A percentile compares a stretch with the other conserved stretches of the same genome.
Evolutionary conservation across 2,888 invertebrate species (phyloP).

Genomic region (Atrina japonica): DNA sequence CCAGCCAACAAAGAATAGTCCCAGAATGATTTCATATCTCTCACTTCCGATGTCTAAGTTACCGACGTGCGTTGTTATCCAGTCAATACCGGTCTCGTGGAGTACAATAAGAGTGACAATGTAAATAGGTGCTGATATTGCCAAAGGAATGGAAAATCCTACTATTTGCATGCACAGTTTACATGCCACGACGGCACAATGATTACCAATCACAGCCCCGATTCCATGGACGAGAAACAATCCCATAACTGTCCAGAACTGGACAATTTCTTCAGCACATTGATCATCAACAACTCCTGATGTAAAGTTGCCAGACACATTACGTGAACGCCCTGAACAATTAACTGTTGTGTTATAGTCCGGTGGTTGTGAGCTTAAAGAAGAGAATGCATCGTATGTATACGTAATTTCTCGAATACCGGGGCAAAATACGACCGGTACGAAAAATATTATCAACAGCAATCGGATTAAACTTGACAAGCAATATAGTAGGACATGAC

Average conservation of each 20-base stretch:
- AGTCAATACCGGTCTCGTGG: slow-evolving; percentile 1
- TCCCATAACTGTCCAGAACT: slow-evolving; percentile 13
- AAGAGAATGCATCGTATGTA: slow-evolving; percentile 7
- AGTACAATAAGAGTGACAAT: slow-evolving; percentile 50
- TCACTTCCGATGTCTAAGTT: neutral
- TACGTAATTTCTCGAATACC: slow-evolving; percentile 6
- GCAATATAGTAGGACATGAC: slow-evolving; percentile 6
- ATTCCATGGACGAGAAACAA: slow-evolving; percentile 49
- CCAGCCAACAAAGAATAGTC: slow-evolving; percentile 54
- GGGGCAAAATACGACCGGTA: slow-evolving; percentile 18
- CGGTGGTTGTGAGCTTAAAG: too few relatives aligned
- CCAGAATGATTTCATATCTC: slow-evolving; percentile 21
- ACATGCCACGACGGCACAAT: slow-evolving; percentile 82
- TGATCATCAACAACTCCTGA: too few relatives aligned
- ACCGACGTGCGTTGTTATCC: neutral
- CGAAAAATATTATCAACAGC: slow-evolving; percentile 12
- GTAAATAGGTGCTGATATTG: slow-evolving; percentile 78
- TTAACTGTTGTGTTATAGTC: too few relatives aligned
- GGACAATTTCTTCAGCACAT: neutral
- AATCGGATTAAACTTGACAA: slow-evolving; percentile 27
- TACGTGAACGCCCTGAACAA: neutral
- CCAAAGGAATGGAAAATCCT: slow-evolving; percentile 81
- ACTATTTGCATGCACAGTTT: slow-evolving; percentile 81
- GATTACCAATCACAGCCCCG: slow-evolving; percentile 76
- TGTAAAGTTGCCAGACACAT: slow-evolving; percentile 1